Percentiles rank a stretch among this genome's conserved stretches.
These are phyloP conservation scores for Nothoprocta perdicaria DNA, from an alignment of 2,113 vertebrate species.

Conservation along the genomic window DNA sequence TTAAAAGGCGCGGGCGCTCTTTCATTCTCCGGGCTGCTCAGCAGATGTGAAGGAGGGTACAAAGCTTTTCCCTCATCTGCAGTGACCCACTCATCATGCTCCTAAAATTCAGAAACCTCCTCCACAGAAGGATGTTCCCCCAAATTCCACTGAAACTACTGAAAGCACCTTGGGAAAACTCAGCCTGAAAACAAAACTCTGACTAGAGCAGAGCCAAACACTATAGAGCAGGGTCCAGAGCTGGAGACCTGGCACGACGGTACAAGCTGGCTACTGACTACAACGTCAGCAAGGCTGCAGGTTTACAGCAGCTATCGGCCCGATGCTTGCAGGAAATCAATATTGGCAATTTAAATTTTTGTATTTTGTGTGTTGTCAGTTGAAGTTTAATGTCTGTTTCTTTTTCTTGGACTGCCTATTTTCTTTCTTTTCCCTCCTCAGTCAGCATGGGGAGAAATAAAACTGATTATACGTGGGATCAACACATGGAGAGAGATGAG, in stretches of 20 bases:
- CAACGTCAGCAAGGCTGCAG: constrained; percentile 58
- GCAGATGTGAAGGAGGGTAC: neutral
- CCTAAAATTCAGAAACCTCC: neutral
- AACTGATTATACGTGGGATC: constrained; percentile 43
- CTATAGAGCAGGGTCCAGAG: neutral
- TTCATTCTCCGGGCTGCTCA: neutral
- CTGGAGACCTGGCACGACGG: neutral
- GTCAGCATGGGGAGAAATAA: constrained; percentile 60
- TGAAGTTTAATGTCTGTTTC: constrained; percentile 70
- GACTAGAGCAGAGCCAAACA: neutral
- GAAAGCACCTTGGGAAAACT: neutral
- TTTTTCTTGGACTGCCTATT: constrained; percentile 40
- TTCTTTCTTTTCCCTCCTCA: neutral
- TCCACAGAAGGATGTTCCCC: neutral
- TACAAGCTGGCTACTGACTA: constrained; percentile 50
- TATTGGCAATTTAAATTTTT: constrained; percentile 67
- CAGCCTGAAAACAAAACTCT: constrained; percentile 15
- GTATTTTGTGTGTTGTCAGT: constrained; percentile 46
- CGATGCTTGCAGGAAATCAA: constrained; percentile 67
- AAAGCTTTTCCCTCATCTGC: neutral
- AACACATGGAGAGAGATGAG: constrained; percentile 33
- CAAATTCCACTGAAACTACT: neutral
- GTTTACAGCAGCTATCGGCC: constrained; percentile 66
- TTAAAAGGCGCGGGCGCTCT: neutral
- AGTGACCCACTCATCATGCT: neutral